These are phyloP conservation scores for Rhagonycha lutea DNA, from an alignment of 2,888 invertebrate genomes.

Conservation along the genomic window DNA sequence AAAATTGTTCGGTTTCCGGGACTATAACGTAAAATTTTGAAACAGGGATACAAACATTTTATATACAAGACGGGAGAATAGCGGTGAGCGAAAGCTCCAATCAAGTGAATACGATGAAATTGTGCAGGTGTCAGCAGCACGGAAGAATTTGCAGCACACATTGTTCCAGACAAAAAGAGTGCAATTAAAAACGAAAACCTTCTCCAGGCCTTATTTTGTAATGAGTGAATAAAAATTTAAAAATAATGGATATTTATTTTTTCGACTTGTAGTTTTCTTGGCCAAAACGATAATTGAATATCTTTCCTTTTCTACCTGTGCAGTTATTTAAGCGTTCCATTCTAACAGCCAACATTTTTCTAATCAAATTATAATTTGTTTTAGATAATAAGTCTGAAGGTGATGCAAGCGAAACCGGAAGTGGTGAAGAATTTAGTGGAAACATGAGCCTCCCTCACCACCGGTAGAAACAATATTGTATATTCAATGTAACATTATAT, in stretches of 20 bases:
- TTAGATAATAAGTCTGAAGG: background rate
- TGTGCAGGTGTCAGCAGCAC: background rate
- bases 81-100: background rate
- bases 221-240: background rate
- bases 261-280: background rate
- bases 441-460: background rate
- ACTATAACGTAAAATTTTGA: background rate
- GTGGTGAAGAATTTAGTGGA: background rate
- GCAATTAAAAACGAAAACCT: background rate
- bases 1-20: background rate
- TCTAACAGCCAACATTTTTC: background rate
- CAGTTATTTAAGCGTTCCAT: too few relatives aligned
- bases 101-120: background rate
- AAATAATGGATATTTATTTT: background rate
- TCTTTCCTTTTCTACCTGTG: too few relatives aligned
- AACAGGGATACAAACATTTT: background rate
- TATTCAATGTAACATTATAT: background rate
- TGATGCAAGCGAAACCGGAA: background rate
- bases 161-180: background rate
- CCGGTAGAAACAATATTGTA: background rate
- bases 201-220: background rate
- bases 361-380: background rate
- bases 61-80: background rate
- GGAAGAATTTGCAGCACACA: background rate
- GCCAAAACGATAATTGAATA: background rate